Percentiles rank a stretch among this genome's conserved stretches.
phyloP scores from a whole-genome alignment of 1,140 invertebrate genomes.

The Dinothrombium tinctorium region DNA sequence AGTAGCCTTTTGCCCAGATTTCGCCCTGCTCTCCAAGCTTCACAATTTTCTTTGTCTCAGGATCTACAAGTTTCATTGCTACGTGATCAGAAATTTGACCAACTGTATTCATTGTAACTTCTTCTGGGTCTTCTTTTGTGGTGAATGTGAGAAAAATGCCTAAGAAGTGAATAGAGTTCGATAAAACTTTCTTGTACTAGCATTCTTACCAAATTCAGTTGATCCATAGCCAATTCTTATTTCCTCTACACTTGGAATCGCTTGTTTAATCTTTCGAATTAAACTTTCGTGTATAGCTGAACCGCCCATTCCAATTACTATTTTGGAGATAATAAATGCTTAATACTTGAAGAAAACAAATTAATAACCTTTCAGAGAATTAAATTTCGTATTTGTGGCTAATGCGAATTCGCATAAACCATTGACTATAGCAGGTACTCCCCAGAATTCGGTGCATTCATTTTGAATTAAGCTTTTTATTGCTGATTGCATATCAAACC shows the following conservation, averaged over 20 bases:
- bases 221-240: constrained; percentile 11
- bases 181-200: no score
- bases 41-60: constrained; percentile 34
- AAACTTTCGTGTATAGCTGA: constrained; percentile 5
- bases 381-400: neutral
- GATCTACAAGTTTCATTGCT: constrained; percentile 52
- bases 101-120: constrained; percentile 33
- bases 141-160: constrained; percentile 2
- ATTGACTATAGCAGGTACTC: constrained; percentile 91
- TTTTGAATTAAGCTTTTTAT: neutral
- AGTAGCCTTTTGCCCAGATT: constrained; percentile 52
- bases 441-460: constrained; percentile 44
- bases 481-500: neutral
- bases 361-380: neutral
- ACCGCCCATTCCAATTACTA: constrained; percentile 2
- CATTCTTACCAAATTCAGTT: constrained; percentile 7
- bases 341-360: neutral
- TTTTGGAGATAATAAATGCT: neutral
- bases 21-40: constrained; percentile 46
- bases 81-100: constrained; percentile 48
- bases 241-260: constrained; percentile 4
- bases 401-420: constrained; percentile 34
- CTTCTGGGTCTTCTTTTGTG: neutral
- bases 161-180: no score
- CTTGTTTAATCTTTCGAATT: neutral